A percentile compares a stretch with the other conserved stretches of the same genome.
Evolutionary conservation across 1,140 invertebrate species (phyloP).

Genomic region (Venustaconcha ellipsiformis): DNA sequence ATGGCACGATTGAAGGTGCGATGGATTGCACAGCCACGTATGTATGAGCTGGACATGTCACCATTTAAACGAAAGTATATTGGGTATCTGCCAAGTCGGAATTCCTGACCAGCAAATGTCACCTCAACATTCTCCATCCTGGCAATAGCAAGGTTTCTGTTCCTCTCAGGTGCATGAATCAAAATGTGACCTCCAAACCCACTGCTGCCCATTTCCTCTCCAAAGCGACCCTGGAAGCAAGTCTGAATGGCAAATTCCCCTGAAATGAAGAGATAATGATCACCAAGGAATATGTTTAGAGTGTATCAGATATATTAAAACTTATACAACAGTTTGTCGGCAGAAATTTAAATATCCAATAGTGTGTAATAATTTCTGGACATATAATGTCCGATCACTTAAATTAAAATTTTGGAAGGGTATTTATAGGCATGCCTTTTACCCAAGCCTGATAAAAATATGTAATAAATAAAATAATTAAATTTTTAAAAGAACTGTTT

Average conservation of each 20-base stretch:
- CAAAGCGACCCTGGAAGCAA: conserved; percentile 53
- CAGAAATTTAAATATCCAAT: too few species aligned
- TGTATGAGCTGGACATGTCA: conserved; percentile 49
- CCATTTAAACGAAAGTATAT: conserved; percentile 58
- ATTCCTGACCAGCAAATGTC: conserved; percentile 53
- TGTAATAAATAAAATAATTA: too few species aligned
- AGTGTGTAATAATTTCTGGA: neutral
- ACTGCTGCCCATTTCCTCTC: conserved; percentile 52
- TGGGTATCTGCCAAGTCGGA: conserved; percentile 56
- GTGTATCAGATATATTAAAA: too few species aligned
- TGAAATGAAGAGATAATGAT: conserved; percentile 1
- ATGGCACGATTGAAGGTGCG: conserved; percentile 57
- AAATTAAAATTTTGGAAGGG: too few species aligned
- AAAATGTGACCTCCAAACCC: conserved; percentile 54
- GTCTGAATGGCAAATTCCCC: conserved; percentile 38
- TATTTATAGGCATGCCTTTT: too few species aligned
- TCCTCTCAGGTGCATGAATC: conserved; percentile 32
- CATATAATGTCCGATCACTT: neutral
- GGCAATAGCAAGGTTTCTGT: conserved; percentile 21
- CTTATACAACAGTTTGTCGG: too few species aligned
- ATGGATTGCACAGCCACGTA: conserved; percentile 49
- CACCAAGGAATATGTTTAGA: too few species aligned
- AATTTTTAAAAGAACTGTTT: too few species aligned
- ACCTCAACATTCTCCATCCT: conserved; percentile 38
- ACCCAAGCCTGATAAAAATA: too few species aligned